A percentile compares a stretch with the other conserved stretches of the same genome.
phyloP scores from a whole-genome alignment of 1,140 invertebrate species.

The Drosophila pachea region DNA sequence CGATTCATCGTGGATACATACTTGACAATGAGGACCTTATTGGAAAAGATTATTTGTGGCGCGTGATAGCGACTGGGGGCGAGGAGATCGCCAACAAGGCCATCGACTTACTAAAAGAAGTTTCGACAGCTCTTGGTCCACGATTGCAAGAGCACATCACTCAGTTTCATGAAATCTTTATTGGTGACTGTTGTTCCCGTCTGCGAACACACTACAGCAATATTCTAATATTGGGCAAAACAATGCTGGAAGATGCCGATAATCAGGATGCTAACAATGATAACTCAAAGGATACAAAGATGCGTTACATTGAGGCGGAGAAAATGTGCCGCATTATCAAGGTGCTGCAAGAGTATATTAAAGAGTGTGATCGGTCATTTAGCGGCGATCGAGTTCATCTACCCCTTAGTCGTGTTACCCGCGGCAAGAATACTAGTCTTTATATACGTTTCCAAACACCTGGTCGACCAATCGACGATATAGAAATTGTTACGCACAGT shows the following conservation, averaged over 20 bases:
- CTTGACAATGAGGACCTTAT: constrained; percentile 94
- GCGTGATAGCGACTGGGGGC: constrained; percentile 91
- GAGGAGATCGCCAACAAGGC: constrained; percentile 96
- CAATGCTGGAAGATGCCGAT: constrained; percentile 72
- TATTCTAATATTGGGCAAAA: constrained; percentile 79
- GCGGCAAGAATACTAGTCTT: constrained; percentile 93
- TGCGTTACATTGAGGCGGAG: constrained; percentile 85
- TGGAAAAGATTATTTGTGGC: constrained; percentile 97
- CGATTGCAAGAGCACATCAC: constrained; percentile 84
- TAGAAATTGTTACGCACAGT: constrained; percentile 95
- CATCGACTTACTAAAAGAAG: constrained; percentile 94
- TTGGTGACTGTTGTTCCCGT: constrained; percentile 92
- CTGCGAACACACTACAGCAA: constrained; percentile 90
- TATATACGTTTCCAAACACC: constrained; percentile 94
- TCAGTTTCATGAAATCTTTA: constrained; percentile 94
- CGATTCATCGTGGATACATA: constrained; percentile 90
- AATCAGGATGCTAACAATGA: constrained; percentile 62
- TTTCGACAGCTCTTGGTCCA: constrained; percentile 95
- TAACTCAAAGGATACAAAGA: constrained; percentile 72
- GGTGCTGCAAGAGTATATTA: constrained; percentile 96
- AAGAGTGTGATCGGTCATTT: constrained; percentile 96
- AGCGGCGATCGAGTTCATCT: constrained; percentile 93
- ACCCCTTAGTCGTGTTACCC: constrained; percentile 82
- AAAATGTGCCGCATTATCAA: constrained; percentile 96
- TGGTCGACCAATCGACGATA: constrained; percentile 92